Conservation (phyloP, 2,888 invertebrate species). For the Rhodophaea formosa region DNA sequence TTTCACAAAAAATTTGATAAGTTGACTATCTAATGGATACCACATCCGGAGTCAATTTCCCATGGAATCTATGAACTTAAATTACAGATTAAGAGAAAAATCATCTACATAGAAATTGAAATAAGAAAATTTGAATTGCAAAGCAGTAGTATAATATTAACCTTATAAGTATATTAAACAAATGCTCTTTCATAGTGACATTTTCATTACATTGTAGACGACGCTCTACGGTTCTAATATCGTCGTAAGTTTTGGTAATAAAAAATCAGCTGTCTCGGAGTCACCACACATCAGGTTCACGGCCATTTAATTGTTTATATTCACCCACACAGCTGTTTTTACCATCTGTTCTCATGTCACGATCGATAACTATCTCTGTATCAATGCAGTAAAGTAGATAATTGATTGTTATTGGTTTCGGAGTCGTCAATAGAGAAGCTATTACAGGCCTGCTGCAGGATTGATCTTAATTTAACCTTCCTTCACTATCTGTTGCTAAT, state of each 20-base stretch:
- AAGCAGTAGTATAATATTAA: background rate
- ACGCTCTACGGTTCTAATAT: background rate
- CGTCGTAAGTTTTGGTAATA: background rate
- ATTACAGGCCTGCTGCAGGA: constrained; percentile 25
- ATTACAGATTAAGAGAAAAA: background rate
- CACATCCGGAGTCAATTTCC: background rate
- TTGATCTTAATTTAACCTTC: constrained; percentile 29
- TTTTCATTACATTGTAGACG: background rate
- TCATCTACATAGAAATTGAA: background rate
- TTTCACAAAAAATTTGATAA: background rate
- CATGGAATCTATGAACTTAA: background rate
- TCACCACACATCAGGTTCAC: constrained; percentile 37
- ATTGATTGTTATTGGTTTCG: constrained; percentile 14
- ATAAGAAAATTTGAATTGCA: background rate
- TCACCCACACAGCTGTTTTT: constrained; percentile 45
- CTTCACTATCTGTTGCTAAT: constrained; percentile 36
- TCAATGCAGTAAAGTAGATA: constrained; percentile 18
- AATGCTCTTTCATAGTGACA: background rate
- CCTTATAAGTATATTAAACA: constrained; percentile 2
- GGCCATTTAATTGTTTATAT: constrained; percentile 36
- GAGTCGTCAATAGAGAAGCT: constrained; percentile 22
- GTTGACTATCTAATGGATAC: background rate
- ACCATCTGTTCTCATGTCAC: constrained; percentile 26
- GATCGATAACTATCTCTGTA: constrained; percentile 13
- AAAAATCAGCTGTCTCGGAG: constrained; percentile 28